Conservation (phyloP, 1,140 invertebrate genomes). For the Xylocopa sonorina region DNA sequence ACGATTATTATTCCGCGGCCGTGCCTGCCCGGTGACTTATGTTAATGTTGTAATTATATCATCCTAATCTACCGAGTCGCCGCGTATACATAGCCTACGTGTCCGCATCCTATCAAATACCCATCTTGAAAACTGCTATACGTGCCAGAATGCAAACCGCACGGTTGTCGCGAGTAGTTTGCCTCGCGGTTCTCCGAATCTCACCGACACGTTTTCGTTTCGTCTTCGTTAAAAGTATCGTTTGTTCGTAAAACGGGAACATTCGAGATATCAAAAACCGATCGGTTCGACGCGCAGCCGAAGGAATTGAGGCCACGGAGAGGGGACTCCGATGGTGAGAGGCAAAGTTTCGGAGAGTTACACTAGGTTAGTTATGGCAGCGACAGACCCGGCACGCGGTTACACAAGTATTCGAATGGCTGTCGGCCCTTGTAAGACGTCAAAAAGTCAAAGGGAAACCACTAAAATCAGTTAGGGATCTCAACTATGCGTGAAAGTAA, state of each 20-base stretch:
- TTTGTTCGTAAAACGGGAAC: too few species aligned
- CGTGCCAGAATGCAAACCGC: constrained; percentile 79
- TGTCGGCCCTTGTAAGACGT: constrained; percentile 81
- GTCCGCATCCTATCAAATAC: constrained; percentile 80
- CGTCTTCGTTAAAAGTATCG: too few species aligned
- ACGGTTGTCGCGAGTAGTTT: constrained; percentile 39
- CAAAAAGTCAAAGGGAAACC: constrained; percentile 82
- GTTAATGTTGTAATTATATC: constrained; percentile 83
- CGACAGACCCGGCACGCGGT: constrained; percentile 74
- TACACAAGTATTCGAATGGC: constrained; percentile 81
- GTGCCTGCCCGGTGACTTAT: constrained; percentile 81
- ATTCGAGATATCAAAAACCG: too few species aligned
- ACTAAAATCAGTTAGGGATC: constrained; percentile 82
- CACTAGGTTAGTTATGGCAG: constrained; percentile 80
- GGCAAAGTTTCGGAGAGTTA: constrained; percentile 64
- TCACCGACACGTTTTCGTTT: constrained; percentile 26
- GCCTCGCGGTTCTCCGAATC: constrained; percentile 55
- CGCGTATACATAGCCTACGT: constrained; percentile 74
- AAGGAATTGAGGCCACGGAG: neutral
- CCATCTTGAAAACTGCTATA: constrained; percentile 81
- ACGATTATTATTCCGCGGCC: constrained; percentile 80
- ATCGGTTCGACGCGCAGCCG: neutral
- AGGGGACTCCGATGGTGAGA: constrained; percentile 40
- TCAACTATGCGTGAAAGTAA: constrained; percentile 77
- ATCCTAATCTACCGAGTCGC: constrained; percentile 80